These are phyloP conservation scores for Hippocampus barbouri DNA, from an alignment of 2,113 vertebrate genomes.

Conservation along the genomic window DNA sequence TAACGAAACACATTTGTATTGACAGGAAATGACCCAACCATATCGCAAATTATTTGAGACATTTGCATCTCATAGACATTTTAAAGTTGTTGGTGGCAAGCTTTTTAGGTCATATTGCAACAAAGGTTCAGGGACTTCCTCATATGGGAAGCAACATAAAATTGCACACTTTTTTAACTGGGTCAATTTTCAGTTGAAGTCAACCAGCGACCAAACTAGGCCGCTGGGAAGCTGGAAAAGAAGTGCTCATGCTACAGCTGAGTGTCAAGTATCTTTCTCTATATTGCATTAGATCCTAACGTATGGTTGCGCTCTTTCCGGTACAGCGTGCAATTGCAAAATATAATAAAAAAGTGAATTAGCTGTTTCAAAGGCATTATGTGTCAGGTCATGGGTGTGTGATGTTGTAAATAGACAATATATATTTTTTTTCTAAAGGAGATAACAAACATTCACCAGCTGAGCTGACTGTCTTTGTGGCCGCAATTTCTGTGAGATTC, in stretches of 20 bases:
- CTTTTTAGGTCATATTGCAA: background rate
- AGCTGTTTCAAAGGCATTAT: too few species aligned
- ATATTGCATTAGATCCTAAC: background rate
- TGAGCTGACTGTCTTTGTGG: too few species aligned
- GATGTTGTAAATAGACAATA: too few species aligned
- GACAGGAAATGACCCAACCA: background rate
- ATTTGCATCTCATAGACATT: background rate
- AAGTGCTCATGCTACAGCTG: background rate
- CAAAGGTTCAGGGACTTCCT: background rate
- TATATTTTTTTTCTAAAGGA: too few species aligned
- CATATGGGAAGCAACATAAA: background rate
- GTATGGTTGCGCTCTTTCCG: background rate
- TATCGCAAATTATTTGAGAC: background rate
- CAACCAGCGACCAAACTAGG: background rate
- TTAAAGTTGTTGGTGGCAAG: background rate
- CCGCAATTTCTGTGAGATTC: too few species aligned
- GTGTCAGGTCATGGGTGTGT: too few species aligned
- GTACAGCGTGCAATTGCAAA: background rate
- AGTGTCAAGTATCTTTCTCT: background rate
- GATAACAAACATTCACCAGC: too few species aligned
- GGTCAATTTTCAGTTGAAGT: conserved; percentile 2
- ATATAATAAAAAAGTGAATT: too few species aligned
- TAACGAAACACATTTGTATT: background rate
- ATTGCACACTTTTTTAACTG: background rate
- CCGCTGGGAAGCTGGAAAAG: background rate